A percentile compares a stretch with the other conserved stretches of the same genome.
phyloP scores from a whole-genome alignment of 2,797 vertebrate genomes.

The Phaenicophaeus curvirostris region DNA sequence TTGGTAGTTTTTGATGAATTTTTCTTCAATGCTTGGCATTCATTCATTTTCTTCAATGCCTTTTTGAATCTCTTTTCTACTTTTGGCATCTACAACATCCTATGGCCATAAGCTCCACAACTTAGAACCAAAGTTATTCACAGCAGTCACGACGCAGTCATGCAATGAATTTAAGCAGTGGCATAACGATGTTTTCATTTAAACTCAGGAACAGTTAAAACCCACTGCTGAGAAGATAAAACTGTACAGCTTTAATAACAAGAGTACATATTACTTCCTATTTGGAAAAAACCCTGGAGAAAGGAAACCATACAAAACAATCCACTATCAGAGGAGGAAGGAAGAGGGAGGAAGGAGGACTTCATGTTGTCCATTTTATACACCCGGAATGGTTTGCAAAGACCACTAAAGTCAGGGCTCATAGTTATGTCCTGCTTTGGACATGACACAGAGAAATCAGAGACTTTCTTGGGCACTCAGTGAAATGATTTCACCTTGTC shows the following conservation, averaged over 20 bases:
- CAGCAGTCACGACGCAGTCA: not conserved
- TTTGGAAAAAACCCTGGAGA: not conserved
- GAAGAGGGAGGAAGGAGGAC: not conserved
- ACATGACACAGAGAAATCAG: not conserved
- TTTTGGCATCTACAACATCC: not conserved
- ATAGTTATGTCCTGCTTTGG: not conserved
- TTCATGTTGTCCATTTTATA: not conserved
- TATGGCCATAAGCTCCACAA: not conserved
- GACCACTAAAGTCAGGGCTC: not conserved
- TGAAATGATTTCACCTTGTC: not conserved
- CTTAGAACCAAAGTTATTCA: not conserved
- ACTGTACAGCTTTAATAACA: not conserved
- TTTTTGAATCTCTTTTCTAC: not conserved
- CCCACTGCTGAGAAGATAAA: not conserved
- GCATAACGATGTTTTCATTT: not conserved
- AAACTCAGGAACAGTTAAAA: not conserved
- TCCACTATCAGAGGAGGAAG: not conserved
- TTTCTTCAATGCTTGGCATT: not conserved
- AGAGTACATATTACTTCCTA: not conserved
- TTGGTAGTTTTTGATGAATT: not conserved
- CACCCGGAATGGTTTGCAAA: not conserved
- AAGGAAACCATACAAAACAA: not conserved
- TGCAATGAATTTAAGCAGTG: not conserved
- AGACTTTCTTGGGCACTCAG: not conserved
- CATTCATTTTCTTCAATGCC: not conserved